Evolutionary conservation across 2,888 invertebrate genomes (phyloP).

Genomic region (Rambutsinella grinnellia): DNA sequence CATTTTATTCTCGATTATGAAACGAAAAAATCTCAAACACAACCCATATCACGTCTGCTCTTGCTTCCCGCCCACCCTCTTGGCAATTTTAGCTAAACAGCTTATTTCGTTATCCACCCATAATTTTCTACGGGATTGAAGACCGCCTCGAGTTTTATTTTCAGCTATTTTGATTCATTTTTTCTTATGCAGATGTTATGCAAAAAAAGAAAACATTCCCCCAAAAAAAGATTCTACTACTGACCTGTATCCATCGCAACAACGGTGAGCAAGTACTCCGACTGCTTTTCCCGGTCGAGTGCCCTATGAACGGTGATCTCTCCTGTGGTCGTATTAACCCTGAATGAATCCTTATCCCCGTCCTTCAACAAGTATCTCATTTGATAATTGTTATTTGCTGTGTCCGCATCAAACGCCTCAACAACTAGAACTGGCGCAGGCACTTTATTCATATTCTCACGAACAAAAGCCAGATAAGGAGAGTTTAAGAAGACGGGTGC

Average conservation of each 20-base stretch:
- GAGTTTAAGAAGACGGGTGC: constrained; percentile 90
- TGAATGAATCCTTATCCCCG: constrained; percentile 91
- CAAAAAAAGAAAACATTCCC: background rate
- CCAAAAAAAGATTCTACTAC: constrained; percentile 67
- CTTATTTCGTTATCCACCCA: background rate
- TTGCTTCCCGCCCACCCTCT: constrained; percentile 47
- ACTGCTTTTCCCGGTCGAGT: constrained; percentile 86
- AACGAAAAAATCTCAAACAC: background rate
- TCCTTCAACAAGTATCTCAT: constrained; percentile 94
- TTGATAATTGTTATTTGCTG: constrained; percentile 76
- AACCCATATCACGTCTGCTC: background rate
- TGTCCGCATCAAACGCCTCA: constrained; percentile 65
- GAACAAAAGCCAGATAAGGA: constrained; percentile 93
- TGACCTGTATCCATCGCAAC: constrained; percentile 96
- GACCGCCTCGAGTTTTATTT: constrained; percentile 52
- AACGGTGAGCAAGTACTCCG: constrained; percentile 86
- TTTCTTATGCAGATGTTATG: constrained; percentile 1
- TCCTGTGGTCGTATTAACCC: constrained; percentile 91
- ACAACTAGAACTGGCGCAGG: constrained; percentile 70
- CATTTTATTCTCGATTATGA: too few species aligned
- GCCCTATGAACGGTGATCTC: constrained; percentile 87
- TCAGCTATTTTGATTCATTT: constrained; percentile 7
- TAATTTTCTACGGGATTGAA: background rate
- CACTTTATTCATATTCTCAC: constrained; percentile 88
- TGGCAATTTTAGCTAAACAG: constrained; percentile 29